These are phyloP conservation scores for Parotia lawesii DNA, from an alignment of 2,113 vertebrate genomes.

Conservation along the genomic window DNA sequence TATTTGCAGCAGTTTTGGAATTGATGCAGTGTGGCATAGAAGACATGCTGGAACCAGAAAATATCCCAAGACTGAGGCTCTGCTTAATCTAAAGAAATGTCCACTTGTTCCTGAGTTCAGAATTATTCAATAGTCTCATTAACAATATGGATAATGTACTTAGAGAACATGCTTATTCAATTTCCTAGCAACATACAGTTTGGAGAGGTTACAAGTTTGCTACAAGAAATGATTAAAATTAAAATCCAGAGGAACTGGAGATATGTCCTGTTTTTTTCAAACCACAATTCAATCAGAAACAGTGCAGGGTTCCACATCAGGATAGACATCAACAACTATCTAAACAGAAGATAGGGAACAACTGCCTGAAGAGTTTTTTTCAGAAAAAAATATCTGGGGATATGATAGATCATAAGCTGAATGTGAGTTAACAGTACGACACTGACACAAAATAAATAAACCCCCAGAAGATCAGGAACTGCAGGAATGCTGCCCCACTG, in stretches of 20 bases:
- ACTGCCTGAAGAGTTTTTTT: background rate
- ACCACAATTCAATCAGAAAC: background rate
- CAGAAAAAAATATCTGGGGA: background rate
- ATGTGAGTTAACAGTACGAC: background rate
- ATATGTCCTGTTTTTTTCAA: background rate
- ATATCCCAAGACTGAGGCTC: background rate
- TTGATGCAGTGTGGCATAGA: background rate
- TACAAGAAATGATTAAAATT: background rate
- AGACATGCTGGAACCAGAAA: background rate
- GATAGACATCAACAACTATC: background rate
- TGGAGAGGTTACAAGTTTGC: background rate
- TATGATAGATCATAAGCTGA: background rate
- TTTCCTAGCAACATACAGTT: background rate
- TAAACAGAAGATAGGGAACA: background rate
- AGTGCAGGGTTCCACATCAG: background rate
- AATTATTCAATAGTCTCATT: background rate
- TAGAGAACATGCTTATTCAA: background rate
- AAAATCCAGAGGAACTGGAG: background rate
- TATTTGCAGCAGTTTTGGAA: background rate
- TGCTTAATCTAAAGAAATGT: background rate
- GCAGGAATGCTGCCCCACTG: background rate
- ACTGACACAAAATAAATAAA: background rate
- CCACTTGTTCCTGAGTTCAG: background rate
- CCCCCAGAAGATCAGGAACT: background rate
- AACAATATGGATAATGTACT: background rate